Evolutionary conservation across 1,140 invertebrate species (phyloP).

Genomic region (Chymomyza costata): DNA sequence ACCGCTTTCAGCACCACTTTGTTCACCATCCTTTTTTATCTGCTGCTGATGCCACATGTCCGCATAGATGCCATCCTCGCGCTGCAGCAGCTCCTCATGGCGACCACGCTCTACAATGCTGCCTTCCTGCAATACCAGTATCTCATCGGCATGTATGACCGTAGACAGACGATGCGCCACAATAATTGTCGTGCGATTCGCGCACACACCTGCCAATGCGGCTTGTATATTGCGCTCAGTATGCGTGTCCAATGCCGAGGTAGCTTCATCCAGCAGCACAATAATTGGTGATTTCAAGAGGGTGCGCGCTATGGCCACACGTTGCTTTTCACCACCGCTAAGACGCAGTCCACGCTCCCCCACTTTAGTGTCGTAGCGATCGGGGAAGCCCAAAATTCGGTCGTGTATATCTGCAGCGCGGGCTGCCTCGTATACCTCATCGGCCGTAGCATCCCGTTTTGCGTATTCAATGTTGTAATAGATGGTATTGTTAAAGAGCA

Average conservation of each 20-base stretch:
- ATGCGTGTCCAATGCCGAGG: conserved; percentile 88
- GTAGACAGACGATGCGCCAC: conserved; percentile 95
- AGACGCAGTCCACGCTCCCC: conserved; percentile 87
- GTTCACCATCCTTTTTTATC: conserved; percentile 77
- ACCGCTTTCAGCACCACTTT: conserved; percentile 25
- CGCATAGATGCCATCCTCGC: conserved; percentile 82
- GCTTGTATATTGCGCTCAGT: conserved; percentile 90
- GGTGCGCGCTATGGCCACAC: conserved; percentile 93
- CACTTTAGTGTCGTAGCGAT: conserved; percentile 90
- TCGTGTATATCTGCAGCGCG: conserved; percentile 96
- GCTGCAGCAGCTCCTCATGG: conserved; percentile 85
- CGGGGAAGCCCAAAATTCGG: conserved; percentile 91
- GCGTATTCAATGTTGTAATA: conserved; percentile 98
- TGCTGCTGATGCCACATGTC: conserved; percentile 94
- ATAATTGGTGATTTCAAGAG: conserved; percentile 91
- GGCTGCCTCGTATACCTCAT: conserved; percentile 92
- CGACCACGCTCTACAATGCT: conserved; percentile 93
- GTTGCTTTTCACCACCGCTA: conserved; percentile 94
- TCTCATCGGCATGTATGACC: conserved; percentile 94
- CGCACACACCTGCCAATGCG: conserved; percentile 85
- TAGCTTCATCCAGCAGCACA: conserved; percentile 93
- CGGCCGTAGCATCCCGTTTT: conserved; percentile 83
- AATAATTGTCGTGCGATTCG: conserved; percentile 92
- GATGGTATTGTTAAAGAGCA: conserved; percentile 96
- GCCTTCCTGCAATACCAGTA: conserved; percentile 92